Percentiles rank a stretch among this genome's conserved stretches.
Evolutionary conservation across 2,888 invertebrate genomes (phyloP).

Genomic region (Platycheirus albimanus): DNA sequence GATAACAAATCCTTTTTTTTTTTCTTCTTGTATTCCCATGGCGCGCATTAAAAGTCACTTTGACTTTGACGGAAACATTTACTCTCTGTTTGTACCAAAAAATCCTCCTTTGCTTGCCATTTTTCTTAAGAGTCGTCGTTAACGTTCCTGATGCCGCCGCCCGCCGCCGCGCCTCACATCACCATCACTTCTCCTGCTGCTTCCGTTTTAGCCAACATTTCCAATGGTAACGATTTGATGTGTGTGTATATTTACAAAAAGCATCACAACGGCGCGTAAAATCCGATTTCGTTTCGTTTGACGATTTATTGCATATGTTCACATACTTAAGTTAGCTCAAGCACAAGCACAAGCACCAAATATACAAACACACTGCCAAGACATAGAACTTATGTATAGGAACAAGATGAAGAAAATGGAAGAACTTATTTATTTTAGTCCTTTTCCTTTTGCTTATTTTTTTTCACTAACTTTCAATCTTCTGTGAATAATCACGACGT

Average conservation of each 20-base stretch:
- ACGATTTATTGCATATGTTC: conserved; percentile 74
- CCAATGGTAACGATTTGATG: conserved; percentile 39
- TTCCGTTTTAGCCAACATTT: conserved; percentile 19
- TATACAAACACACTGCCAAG: conserved; percentile 2
- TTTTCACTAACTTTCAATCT: conserved; percentile 36
- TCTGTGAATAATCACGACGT: conserved; percentile 70
- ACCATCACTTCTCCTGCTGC: neutral
- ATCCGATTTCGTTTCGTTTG: conserved; percentile 73
- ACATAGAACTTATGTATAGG: too few species aligned
- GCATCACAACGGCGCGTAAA: conserved; percentile 67
- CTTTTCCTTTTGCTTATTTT: conserved; percentile 11
- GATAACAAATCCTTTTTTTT: conserved; percentile 62
- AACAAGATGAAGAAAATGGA: conserved; percentile 1
- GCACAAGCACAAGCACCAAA: conserved; percentile 38
- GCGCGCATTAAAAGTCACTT: conserved; percentile 72
- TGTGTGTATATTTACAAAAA: conserved; percentile 52
- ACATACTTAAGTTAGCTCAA: conserved; percentile 56
- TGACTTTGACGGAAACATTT: conserved; percentile 71
- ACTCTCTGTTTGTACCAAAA: conserved; percentile 29
- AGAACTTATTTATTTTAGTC: conserved; percentile 25
- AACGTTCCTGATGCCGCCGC: neutral
- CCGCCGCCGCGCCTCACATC: too few species aligned
- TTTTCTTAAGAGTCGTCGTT: neutral
- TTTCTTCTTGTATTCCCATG: conserved; percentile 32
- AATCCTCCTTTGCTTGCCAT: conserved; percentile 8